Evolutionary conservation across 2,113 vertebrate genomes (phyloP).

Genomic region (Mustelus asterias): DNA sequence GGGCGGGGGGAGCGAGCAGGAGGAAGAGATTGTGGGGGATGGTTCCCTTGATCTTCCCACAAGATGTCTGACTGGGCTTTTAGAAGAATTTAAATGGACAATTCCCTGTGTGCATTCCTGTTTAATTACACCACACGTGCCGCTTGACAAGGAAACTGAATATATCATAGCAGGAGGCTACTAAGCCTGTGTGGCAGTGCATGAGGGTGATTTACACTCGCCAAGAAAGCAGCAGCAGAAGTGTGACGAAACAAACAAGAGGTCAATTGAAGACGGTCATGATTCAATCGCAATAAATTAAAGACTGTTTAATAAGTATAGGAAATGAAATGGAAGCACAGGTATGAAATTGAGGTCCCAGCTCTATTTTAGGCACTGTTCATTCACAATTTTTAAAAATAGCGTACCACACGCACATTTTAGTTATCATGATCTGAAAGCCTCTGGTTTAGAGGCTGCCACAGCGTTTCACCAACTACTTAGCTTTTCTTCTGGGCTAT

Average conservation of each 20-base stretch:
- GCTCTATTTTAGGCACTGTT: neutral
- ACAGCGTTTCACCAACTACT: neutral
- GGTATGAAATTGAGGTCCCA: neutral
- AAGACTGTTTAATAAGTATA: neutral
- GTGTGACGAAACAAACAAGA: slow-evolving; percentile 38
- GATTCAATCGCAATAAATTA: slow-evolving; percentile 43
- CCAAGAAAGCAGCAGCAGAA: slow-evolving; percentile 43
- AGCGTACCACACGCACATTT: slow-evolving; percentile 39
- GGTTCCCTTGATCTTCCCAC: neutral
- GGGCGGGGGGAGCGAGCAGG: neutral
- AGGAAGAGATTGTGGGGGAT: neutral
- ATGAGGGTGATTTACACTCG: slow-evolving; percentile 40
- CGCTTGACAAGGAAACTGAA: slow-evolving; percentile 36
- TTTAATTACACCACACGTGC: neutral
- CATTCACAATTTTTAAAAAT: slow-evolving; percentile 43
- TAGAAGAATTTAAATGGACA: too few relatives aligned
- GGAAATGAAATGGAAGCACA: neutral
- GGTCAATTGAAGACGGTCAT: slow-evolving; percentile 44
- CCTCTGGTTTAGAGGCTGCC: neutral
- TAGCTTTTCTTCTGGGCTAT: neutral
- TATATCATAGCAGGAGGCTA: slow-evolving; percentile 41
- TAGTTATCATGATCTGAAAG: neutral
- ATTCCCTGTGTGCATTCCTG: neutral
- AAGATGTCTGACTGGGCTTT: neutral
- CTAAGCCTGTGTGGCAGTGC: slow-evolving; percentile 35